Evolutionary conservation across 2,113 vertebrate species (phyloP), one percentile per base, ranked within the genome.

Genomic region (Blennius ocellaris): DNA sequence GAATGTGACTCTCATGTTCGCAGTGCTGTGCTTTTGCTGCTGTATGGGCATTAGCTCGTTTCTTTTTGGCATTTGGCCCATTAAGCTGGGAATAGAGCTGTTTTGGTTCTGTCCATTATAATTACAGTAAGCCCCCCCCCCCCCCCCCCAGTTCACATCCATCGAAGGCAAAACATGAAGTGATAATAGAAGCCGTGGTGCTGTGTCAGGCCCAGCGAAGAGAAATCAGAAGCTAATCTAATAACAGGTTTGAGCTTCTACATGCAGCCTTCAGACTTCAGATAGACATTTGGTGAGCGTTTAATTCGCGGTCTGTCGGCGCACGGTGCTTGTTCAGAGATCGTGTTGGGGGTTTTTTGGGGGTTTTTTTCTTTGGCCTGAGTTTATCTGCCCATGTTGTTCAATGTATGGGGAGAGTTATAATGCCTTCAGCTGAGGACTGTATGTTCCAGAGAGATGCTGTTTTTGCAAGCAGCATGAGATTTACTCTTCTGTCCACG

Each of bases 161-260:
- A 58, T 80, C 66, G 56, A 69, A 79, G 76, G 61, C 38, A 69
- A 82, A 55, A 71, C 74, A 11, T 64, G 54, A 76, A 64, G 76
- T 64, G 65, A 84, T 69, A 85, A 80, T 82, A 37, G 17, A 79
- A 87, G 71, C 63, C 49, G 62, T 54, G 37, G 53, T 60, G n/a
- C 51, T 67, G 57, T 81, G 75, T 84, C 69, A 53, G 63, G 36
- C 81, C 80, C 74, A 11, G 48, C 50, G 71, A 67, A 68, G 67
- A 38, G 69, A 75, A 81, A 81, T 86, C 65, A 73, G 76, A 87
- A 71, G 51, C 86, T 82, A 80, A 90, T 87, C 80, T 84, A 84
- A 89, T 91, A 74, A 80, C 61, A 56, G 53, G 48, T 59, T 57
- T 44, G 45, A 85, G 69, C 45, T 14, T 15, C 11, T 12, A 11